Evolutionary conservation across 1,140 invertebrate genomes (phyloP), one percentile per base, ranked within the genome.

Genomic region (Tribolium madens): DNA sequence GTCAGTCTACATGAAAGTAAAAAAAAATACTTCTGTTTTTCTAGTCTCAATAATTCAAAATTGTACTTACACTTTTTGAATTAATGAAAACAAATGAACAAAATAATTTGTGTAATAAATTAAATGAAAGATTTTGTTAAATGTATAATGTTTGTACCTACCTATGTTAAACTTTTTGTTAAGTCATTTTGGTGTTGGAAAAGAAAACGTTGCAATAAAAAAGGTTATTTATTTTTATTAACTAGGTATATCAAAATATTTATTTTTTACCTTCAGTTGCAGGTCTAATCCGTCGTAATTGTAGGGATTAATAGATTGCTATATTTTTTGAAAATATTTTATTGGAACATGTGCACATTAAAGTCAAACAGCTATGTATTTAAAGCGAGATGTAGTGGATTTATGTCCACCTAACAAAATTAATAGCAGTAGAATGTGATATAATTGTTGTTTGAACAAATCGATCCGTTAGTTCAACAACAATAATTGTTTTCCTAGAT

Each of bases 311-410:
- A 10, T 3, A 42, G 9, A 42, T 42, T 4, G 21, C 36, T 4
- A 42, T n/a, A 42, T 21, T 18, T 57, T 57, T 21, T 17, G 14
- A 21, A 57, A 57, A 26, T 52, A 26, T 33, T 57, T 64, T 64
- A 64, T 64, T 64, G 57, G 26, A 64, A 64, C 57, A 57, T 42
- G 57, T 64, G 57, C 57, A 64, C 57, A 64, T 36, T 64, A 64
- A 64, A 64, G 31, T 60, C 53, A 60, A 60, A 21, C 53, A 60
- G 15, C 18, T 60, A 60, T 60, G 9, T 31, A 64, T 64, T 57
- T 64, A 64, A 64, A 64, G 57, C 57, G 26, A 64, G 4, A 64
- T 64, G 10, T 12, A 64, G 57, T 64, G 57, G 36, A 33, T 13
- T 33, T 36, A 64, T 14, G 36, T 64, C 50, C 57, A 64, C 57